These are phyloP conservation scores for Nycticorax nycticorax DNA, from an alignment of 2,113 vertebrate genomes.

Conservation along the genomic window DNA sequence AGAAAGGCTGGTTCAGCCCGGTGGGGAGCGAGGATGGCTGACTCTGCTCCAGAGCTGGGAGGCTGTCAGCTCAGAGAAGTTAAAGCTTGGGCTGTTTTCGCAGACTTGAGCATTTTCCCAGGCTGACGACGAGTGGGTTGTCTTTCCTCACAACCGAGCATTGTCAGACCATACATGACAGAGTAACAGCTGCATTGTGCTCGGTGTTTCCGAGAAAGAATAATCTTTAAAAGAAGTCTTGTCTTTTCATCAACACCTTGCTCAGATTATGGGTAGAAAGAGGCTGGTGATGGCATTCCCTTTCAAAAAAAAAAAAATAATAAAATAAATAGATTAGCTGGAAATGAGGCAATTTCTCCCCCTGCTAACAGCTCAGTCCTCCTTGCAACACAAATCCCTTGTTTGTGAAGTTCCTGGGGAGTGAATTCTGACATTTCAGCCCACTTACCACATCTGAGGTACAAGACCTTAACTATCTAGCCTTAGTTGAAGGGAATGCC, in stretches of 20 bases:
- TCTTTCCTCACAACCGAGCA: not conserved
- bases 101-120: not conserved
- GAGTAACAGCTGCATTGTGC: not conserved
- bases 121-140: not conserved
- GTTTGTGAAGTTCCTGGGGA: not conserved
- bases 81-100: not conserved
- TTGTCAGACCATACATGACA: not conserved
- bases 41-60: not conserved
- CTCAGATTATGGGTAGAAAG: not conserved
- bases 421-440: constrained; percentile 36
- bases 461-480: constrained; percentile 14
- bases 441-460: not conserved
- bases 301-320: not conserved
- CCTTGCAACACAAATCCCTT: not conserved
- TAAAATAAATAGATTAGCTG: not conserved
- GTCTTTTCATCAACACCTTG: not conserved
- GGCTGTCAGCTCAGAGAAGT: not conserved
- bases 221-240: not conserved
- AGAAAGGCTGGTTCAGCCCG: not conserved
- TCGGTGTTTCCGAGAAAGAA: not conserved
- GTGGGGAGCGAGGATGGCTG: not conserved
- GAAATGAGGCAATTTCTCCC: not conserved
- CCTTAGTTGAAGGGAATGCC: constrained; percentile 7
- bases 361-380: not conserved
- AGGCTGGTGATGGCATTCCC: not conserved